A percentile compares a stretch with the other conserved stretches of the same genome.
Evolutionary conservation across 2,888 invertebrate species (phyloP).

Genomic region (Eretmocerus hayati): DNA sequence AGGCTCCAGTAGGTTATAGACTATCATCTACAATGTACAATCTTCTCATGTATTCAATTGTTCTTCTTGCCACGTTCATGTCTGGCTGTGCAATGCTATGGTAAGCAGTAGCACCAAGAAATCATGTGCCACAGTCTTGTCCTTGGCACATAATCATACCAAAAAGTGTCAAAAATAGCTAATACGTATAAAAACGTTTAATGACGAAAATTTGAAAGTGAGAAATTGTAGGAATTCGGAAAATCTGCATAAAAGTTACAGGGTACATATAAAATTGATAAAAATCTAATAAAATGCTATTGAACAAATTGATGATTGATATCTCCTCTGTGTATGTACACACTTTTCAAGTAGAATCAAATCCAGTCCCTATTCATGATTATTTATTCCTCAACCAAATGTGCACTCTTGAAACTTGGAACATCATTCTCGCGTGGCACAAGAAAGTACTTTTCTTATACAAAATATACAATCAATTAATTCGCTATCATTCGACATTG

Average conservation of each 20-base stretch:
- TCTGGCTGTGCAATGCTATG: slow-evolving; percentile 47
- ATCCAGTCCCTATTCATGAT: not conserved
- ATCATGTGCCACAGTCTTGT: slow-evolving; percentile 25
- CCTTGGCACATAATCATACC: slow-evolving; percentile 25
- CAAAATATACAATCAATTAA: slow-evolving; percentile 19
- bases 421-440: slow-evolving; percentile 8
- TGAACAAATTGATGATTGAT: slow-evolving; percentile 9
- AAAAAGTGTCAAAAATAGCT: slow-evolving; percentile 9
- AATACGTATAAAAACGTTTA: slow-evolving; percentile 11
- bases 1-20: slow-evolving; percentile 48
- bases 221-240: slow-evolving; percentile 2
- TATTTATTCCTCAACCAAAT: slow-evolving; percentile 6
- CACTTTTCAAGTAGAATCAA: not conserved
- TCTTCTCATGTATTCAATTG: slow-evolving; percentile 41
- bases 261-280: not conserved
- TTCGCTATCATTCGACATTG: slow-evolving; percentile 12
- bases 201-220: slow-evolving; percentile 7
- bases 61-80: slow-evolving; percentile 26
- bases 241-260: not conserved
- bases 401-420: slow-evolving; percentile 12
- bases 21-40: slow-evolving; percentile 47
- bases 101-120: slow-evolving; percentile 46
- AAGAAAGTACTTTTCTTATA: slow-evolving; percentile 14
- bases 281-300: slow-evolving; percentile 7
- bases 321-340: not conserved